Evolutionary conservation across 2,113 vertebrate genomes (phyloP).

Genomic region (Charina bottae): DNA sequence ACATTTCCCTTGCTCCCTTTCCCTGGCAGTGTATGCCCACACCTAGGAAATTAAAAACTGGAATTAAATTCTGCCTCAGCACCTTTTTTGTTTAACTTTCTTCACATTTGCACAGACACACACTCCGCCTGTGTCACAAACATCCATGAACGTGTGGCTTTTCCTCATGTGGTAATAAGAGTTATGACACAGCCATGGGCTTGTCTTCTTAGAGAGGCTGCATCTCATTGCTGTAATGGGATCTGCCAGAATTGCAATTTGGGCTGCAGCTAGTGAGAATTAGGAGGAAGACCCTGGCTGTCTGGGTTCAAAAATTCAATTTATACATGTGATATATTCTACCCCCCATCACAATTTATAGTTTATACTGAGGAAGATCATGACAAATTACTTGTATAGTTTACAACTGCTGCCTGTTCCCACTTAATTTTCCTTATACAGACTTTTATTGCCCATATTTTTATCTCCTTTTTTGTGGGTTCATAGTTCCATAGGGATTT

Average conservation of each 20-base stretch:
- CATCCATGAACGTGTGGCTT: neutral
- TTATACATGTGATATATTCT: slow-evolving; percentile 3
- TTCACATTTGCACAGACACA: neutral
- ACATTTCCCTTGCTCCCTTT: neutral
- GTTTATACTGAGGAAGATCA: neutral
- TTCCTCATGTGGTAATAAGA: neutral
- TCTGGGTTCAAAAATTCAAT: slow-evolving; percentile 5
- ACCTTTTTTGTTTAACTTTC: neutral
- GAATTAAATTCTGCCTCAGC: neutral
- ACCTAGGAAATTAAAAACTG: neutral
- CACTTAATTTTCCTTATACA: slow-evolving; percentile 9
- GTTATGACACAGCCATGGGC: neutral
- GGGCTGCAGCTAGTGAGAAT: neutral
- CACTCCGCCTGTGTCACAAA: neutral
- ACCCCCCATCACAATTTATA: slow-evolving; percentile 1
- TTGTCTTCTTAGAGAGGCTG: neutral
- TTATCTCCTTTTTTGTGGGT: neutral
- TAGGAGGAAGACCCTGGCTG: neutral
- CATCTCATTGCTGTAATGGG: neutral
- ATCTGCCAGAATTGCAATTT: neutral
- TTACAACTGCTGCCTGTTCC: slow-evolving; percentile 1
- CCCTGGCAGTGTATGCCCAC: neutral
- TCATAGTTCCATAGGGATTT: neutral
- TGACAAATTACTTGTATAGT: slow-evolving; percentile 12
- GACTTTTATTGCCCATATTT: neutral